Evolutionary conservation across 2,797 vertebrate genomes (phyloP), one percentile per base, ranked within the genome.

Genomic region (Hoplostethus mediterraneus): DNA sequence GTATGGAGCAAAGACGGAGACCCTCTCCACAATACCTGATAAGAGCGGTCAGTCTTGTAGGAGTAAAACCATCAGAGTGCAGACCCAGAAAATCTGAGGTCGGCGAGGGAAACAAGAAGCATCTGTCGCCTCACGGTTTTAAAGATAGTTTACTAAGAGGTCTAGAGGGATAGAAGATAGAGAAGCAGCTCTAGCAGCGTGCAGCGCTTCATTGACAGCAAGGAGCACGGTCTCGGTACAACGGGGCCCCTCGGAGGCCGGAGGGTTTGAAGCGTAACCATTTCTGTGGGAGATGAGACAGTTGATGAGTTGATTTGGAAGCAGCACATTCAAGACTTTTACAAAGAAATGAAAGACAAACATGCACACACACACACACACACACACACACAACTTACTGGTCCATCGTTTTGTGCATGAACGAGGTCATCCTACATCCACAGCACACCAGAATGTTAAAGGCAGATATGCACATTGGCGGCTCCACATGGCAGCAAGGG

Each of bases 301-400:
- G 63, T 48, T 60, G 75, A 85, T 84, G 8, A 1, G 75, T 85
- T 85, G 31, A 85, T 85, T 84, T 77, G 28, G 68, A 82, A 80
- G 73, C 71, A 64, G 77, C 71, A 77, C 68, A 71, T 71, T 76
- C 56, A 83, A 72, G 47, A 67, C 61, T 80, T 68, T 71, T 48
- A 75, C 67, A 83, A 75, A 75, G 63, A 79, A 58, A 75, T 14
- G 3, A 60, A 70, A 81, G 45, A 80, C 82, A 85, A 77, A 79
- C 62, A 11, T 54, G 55, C 65, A 58, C 63, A 48, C 36, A 42
- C 9, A 38, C 8, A 16, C 3, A 30, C 1, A 56, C 65, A 58
- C 63, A 48, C 36, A 42, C 9, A 38, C 8, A 16, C 3, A 30
- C 1, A 56, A 53, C 51, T 53, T 53, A 53, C 11, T 28, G 49